Evolutionary conservation across 1,140 invertebrate genomes (phyloP).

Genomic region (Cecropterus lyciades): DNA sequence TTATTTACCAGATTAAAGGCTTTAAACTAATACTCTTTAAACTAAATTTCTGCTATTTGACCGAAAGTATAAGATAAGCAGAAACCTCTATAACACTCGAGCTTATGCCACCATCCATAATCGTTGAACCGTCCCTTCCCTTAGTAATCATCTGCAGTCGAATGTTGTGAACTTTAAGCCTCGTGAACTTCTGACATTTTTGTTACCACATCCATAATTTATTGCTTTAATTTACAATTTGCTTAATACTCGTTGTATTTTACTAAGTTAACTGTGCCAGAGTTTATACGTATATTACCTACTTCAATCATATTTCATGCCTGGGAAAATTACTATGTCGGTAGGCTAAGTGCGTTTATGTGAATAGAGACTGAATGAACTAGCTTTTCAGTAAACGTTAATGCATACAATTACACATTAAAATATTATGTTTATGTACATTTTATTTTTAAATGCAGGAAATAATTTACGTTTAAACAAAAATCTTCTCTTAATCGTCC

Average conservation of each 20-base stretch:
- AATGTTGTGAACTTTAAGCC: slow-evolving; percentile 46
- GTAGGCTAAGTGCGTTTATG: background rate
- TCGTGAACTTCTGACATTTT: slow-evolving; percentile 34
- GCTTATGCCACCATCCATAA: slow-evolving; percentile 49
- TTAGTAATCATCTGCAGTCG: slow-evolving; percentile 44
- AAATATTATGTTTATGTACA: background rate
- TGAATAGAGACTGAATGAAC: slow-evolving; percentile 4
- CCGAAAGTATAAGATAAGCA: background rate
- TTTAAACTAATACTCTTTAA: slow-evolving; percentile 1
- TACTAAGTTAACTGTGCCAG: background rate
- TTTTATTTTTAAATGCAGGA: too few species aligned
- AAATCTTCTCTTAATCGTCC: slow-evolving; percentile 17
- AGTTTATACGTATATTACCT: background rate
- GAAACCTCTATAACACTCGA: slow-evolving; percentile 44
- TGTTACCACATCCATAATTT: slow-evolving; percentile 15
- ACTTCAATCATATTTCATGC: slow-evolving; percentile 3
- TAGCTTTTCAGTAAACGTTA: background rate
- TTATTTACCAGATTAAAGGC: slow-evolving; percentile 4
- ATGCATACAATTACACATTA: background rate
- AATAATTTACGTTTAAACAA: background rate
- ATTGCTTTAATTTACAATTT: slow-evolving; percentile 16
- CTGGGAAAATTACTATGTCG: background rate
- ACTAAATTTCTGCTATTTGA: slow-evolving; percentile 2
- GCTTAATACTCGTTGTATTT: background rate
- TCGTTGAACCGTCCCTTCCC: slow-evolving; percentile 46